Conservation (phyloP, 2,797 vertebrate species). For the Pelobates cultripes region DNA sequence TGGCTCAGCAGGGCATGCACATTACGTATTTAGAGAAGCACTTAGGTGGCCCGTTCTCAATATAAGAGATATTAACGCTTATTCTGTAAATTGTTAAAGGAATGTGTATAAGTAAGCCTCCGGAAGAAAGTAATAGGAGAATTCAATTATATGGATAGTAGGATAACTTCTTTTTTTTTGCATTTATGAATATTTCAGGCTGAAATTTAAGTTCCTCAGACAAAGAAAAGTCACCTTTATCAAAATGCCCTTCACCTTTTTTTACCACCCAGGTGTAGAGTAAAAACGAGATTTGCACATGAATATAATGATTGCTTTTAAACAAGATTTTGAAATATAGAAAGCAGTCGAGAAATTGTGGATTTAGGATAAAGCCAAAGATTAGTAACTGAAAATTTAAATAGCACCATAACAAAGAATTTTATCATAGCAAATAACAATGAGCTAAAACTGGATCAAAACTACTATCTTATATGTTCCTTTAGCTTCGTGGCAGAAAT, state of each 20-base stretch:
- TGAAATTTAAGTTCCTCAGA: slow-evolving; percentile 39
- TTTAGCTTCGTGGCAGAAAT: not conserved
- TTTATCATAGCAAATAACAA: not conserved
- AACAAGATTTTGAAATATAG: slow-evolving; percentile 18
- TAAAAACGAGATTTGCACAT: slow-evolving; percentile 1
- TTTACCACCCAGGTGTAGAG: slow-evolving; percentile 7
- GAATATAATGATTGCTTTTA: slow-evolving; percentile 37
- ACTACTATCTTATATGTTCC: not conserved
- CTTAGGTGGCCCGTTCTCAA: slow-evolving; percentile 37
- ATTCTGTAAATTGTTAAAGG: slow-evolving; percentile 51
- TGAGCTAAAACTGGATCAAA: not conserved
- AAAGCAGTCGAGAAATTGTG: slow-evolving; percentile 9
- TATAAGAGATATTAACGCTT: slow-evolving; percentile 52
- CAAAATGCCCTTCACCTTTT: slow-evolving; percentile 31
- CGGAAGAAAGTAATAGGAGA: slow-evolving; percentile 20
- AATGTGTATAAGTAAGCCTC: slow-evolving; percentile 34
- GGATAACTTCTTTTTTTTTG: slow-evolving; percentile 45
- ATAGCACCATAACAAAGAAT: not conserved
- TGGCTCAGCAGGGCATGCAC: slow-evolving; percentile 36
- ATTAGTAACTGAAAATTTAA: not conserved
- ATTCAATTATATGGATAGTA: slow-evolving; percentile 50
- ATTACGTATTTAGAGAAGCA: slow-evolving; percentile 51
- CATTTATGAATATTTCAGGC: slow-evolving; percentile 49
- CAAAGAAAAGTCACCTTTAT: slow-evolving; percentile 37
- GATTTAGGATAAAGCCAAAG: not conserved